phyloP scores from a whole-genome alignment of 1,140 invertebrate species.

The Chionoecetes opilio region DNA sequence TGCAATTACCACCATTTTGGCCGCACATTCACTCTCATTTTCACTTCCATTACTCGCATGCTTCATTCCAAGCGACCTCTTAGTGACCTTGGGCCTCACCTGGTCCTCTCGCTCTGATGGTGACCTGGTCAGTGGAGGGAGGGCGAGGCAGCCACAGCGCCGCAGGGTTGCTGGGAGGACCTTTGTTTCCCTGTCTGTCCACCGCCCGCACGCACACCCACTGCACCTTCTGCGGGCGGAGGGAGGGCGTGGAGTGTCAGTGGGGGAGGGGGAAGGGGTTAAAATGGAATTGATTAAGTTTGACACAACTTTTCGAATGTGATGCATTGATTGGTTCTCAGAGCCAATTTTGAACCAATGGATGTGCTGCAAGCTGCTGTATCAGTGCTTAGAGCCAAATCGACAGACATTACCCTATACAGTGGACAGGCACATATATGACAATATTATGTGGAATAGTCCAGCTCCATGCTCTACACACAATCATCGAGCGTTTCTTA shows the following conservation, averaged over 20 bases:
- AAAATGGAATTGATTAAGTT: too few species aligned
- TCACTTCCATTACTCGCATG: neutral
- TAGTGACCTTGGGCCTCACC: slow-evolving; percentile 64
- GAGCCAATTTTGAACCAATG: too few species aligned
- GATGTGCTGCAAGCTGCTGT: too few species aligned
- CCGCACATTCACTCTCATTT: slow-evolving; percentile 7
- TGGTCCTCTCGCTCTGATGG: slow-evolving; percentile 76
- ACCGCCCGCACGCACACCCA: slow-evolving; percentile 78
- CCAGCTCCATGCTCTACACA: too few species aligned
- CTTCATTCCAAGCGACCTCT: neutral
- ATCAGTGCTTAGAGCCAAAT: too few species aligned
- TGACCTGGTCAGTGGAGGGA: slow-evolving; percentile 78
- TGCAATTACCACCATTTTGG: slow-evolving; percentile 3
- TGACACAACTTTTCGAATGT: too few species aligned
- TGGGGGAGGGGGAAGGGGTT: neutral
- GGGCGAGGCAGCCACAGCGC: slow-evolving; percentile 78
- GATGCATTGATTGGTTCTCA: too few species aligned
- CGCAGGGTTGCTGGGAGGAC: slow-evolving; percentile 79
- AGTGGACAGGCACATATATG: too few species aligned
- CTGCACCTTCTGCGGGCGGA: slow-evolving; percentile 66
- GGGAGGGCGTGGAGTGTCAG: neutral
- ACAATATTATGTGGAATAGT: too few species aligned
- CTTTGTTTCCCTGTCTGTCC: slow-evolving; percentile 75
- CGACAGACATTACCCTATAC: too few species aligned
- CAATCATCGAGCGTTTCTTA: too few species aligned